Conservation (phyloP, 1,140 invertebrate species). For the Bursaphelenchus mucronatus region DNA sequence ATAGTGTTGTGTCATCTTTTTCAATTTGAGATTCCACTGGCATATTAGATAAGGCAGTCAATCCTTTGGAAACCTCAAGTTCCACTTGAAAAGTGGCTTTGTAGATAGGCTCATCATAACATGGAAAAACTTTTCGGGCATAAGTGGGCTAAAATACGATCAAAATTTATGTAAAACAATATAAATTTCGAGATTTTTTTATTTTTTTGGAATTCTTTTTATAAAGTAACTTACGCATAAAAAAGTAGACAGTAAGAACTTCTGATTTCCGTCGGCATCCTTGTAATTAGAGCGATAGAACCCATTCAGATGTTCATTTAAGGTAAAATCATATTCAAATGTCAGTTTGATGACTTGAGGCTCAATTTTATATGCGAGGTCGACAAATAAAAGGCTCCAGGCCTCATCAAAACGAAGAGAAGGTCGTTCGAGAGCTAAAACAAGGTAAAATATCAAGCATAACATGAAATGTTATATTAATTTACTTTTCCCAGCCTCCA, state of each 20-base stretch:
- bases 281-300: conserved; percentile 30
- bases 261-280: conserved; percentile 19
- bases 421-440: too few species aligned
- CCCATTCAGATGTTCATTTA: background rate
- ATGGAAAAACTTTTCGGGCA: conserved; percentile 87
- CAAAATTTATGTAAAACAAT: too few species aligned
- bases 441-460: too few species aligned
- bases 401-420: too few species aligned
- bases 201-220: too few species aligned
- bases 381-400: too few species aligned
- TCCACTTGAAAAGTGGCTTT: conserved; percentile 75
- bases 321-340: background rate
- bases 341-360: background rate
- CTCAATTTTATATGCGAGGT: too few species aligned
- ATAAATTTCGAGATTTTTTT: too few species aligned
- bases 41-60: conserved; percentile 59
- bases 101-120: conserved; percentile 88
- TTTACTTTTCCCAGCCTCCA: too few species aligned
- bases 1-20: conserved; percentile 55
- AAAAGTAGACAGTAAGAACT: conserved; percentile 26
- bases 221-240: conserved; percentile 21
- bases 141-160: background rate
- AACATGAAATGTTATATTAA: too few species aligned
- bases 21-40: conserved; percentile 40
- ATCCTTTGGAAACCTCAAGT: conserved; percentile 54